phyloP scores from a whole-genome alignment of 1,140 invertebrate genomes.

The Magallana gigas region DNA sequence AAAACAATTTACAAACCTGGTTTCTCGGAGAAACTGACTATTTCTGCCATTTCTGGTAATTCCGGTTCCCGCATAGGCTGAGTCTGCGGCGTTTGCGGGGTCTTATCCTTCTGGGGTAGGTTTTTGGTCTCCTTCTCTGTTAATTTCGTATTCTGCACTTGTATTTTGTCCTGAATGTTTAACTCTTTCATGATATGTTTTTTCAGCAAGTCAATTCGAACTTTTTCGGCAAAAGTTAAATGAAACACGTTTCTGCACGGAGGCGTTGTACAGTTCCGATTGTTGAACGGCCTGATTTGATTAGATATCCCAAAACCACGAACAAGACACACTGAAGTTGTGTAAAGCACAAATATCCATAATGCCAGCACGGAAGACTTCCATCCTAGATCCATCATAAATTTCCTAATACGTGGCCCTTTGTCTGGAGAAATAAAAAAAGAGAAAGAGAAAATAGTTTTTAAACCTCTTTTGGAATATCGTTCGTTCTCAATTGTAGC shows the following conservation, averaged over 20 bases:
- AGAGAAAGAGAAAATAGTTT: not conserved
- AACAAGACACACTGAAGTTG: not conserved
- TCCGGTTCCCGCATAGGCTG: not conserved
- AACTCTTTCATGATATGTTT: conserved; percentile 20
- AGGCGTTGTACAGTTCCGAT: not conserved
- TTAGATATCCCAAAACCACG: not conserved
- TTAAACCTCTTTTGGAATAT: too few species aligned
- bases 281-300: not conserved
- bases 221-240: conserved; percentile 19
- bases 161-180: not conserved
- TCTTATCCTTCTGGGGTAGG: not conserved
- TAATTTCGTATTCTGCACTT: not conserved
- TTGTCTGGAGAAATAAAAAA: not conserved
- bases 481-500: too few species aligned
- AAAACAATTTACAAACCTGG: not conserved
- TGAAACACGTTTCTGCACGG: conserved; percentile 1
- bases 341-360: conserved; percentile 5
- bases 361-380: not conserved
- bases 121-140: not conserved
- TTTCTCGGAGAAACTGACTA: conserved; percentile 27
- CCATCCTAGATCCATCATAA: not conserved
- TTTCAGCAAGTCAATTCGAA: conserved; percentile 20
- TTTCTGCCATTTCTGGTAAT: conserved; percentile 19
- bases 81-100: not conserved
- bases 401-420: not conserved